Evolutionary conservation across 1,140 invertebrate species (phyloP), one percentile per base, ranked within the genome.

Genomic region (Drosophila varians): DNA sequence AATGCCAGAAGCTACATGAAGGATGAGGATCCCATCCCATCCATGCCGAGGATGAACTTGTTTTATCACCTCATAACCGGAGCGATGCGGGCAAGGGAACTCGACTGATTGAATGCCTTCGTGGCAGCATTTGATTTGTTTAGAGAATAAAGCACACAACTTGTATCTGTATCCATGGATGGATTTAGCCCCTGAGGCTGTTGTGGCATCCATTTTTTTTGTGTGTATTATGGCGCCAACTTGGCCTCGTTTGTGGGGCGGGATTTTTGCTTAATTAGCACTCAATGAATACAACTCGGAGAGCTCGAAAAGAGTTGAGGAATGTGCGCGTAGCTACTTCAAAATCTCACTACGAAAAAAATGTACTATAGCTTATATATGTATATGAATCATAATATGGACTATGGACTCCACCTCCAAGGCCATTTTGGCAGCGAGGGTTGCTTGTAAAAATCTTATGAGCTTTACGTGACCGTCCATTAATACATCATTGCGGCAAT

Each of bases 51-150:
- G 51, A 52, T 83, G 78, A 74, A 77, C 62, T 83, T 83, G 78
- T 83, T 83, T 74, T 74, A 83, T 83, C 78, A 83, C 78, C 78
- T 83, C 46, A 47, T 51, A 66, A 64, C 53, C 57, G 48, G 34
- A 73, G 28, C 48, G 60, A 26, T 56, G 43, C 45, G 21, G 60
- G 40, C 76, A 45, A 70, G 58, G 61, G 64, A 74, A 77, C 69
- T 83, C 47, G 28, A 57, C 82, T 87, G 82, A 87, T 87, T 86
- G 82, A 86, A 87, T 86, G 69, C 74, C 43, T 74, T 66, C 64
- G 72, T 77, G 78, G 69, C 80, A 86, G 76, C 82, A 80, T 80
- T 87, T 86, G 77, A 87, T 87, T 86, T 86, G 82, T 86, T 86
- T 86, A 86, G 58, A 87, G 65, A 77, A 86, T 80, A 87, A 86